A percentile compares a stretch with the other conserved stretches of the same genome.
phyloP scores from a whole-genome alignment of 2,888 invertebrate species.

The Cantharis rustica region DNA sequence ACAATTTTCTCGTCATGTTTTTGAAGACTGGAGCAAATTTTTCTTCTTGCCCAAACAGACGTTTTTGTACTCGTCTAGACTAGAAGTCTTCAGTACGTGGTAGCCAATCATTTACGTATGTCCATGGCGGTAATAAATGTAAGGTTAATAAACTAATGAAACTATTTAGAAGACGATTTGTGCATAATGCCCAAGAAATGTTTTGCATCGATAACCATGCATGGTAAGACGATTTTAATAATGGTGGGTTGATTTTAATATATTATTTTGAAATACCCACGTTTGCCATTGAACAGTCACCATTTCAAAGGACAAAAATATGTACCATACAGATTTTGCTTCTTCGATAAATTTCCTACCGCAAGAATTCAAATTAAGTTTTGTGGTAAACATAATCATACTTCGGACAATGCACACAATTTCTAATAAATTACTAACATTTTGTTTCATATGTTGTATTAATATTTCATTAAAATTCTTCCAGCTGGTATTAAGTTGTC shows the following conservation, averaged over 20 bases:
- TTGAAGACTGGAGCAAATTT: background rate
- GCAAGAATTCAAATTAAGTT: background rate
- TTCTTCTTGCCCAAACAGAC: background rate
- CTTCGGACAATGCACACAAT: background rate
- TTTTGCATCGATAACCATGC: background rate
- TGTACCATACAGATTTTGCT: background rate
- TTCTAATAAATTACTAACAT: background rate
- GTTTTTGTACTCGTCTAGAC: background rate
- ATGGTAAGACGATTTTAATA: background rate
- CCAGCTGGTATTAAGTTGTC: background rate
- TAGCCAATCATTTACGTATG: slow-evolving; percentile 8
- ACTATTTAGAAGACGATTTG: slow-evolving; percentile 11
- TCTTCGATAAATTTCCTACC: background rate
- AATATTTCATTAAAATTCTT: slow-evolving; percentile 1
- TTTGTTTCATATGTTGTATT: background rate
- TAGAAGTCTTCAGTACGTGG: background rate
- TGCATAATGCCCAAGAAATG: background rate
- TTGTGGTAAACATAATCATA: background rate
- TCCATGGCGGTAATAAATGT: slow-evolving; percentile 9
- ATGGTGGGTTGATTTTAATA: background rate
- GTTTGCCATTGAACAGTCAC: background rate
- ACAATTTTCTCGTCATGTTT: background rate
- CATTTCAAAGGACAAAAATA: background rate
- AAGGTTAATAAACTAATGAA: slow-evolving; percentile 21
- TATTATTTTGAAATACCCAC: background rate